These are phyloP conservation scores for Anser cygnoides DNA, from an alignment of 2,113 vertebrate species.

Conservation along the genomic window DNA sequence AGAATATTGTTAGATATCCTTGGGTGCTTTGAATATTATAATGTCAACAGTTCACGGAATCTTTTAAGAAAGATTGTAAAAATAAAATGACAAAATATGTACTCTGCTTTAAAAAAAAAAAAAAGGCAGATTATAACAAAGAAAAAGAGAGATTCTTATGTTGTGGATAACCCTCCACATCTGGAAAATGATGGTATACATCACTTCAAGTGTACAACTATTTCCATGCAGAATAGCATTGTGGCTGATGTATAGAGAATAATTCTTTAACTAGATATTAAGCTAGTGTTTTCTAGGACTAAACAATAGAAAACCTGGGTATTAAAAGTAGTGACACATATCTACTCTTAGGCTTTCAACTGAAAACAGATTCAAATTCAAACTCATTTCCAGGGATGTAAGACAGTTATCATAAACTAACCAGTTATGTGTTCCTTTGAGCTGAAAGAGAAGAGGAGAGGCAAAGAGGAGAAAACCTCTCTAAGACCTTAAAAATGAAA, in stretches of 20 bases:
- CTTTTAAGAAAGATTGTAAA: not conserved
- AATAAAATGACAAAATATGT: not conserved
- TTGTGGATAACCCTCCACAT: not conserved
- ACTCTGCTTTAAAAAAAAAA: not conserved
- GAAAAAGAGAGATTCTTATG: not conserved
- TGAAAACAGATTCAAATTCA: not conserved
- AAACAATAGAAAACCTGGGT: not conserved
- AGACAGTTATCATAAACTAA: not conserved
- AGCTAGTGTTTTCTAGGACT: not conserved
- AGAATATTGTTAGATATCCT: not conserved
- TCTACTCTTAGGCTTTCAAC: not conserved
- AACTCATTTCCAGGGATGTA: not conserved
- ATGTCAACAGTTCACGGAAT: not conserved
- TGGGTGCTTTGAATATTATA: not conserved
- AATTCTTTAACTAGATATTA: not conserved
- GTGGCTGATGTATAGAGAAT: not conserved
- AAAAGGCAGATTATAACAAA: not conserved
- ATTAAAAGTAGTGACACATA: not conserved
- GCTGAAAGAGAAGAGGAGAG: not conserved
- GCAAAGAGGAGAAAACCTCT: not conserved
- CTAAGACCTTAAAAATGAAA: not conserved
- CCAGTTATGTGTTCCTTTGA: not conserved
- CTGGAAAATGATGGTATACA: not conserved
- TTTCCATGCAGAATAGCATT: not conserved
- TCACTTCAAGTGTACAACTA: not conserved